A percentile compares a stretch with the other conserved stretches of the same genome.
These are phyloP conservation scores for Parauchenoglanis punctatus DNA, from an alignment of 2,797 vertebrate genomes.

Conservation along the genomic window DNA sequence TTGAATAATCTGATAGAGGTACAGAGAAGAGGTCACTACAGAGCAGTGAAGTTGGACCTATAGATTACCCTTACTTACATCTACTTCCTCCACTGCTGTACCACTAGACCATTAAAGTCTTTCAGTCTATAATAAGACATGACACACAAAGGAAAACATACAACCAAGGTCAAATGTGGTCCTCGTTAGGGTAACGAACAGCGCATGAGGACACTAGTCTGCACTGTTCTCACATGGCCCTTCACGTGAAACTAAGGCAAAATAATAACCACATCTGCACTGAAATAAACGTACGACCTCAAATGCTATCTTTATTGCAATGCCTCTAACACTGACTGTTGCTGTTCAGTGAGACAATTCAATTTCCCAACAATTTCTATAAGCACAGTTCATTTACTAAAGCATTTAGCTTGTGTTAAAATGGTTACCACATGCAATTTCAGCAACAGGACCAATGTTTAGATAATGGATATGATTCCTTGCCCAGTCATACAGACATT, in stretches of 20 bases:
- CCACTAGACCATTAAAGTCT: conserved; percentile 49
- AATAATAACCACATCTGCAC: conserved; percentile 46
- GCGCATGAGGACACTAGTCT: conserved; percentile 49
- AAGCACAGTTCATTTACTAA: conserved; percentile 29
- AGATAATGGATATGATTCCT: conserved; percentile 35
- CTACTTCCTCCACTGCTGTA: conserved; percentile 51
- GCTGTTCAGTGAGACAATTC: conserved; percentile 19
- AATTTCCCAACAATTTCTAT: conserved; percentile 25
- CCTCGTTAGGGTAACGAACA: conserved; percentile 57
- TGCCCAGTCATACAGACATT: conserved; percentile 24
- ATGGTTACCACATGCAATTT: conserved; percentile 34
- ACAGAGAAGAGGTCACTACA: conserved; percentile 35
- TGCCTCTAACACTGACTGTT: conserved; percentile 14
- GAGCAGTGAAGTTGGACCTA: conserved; percentile 26
- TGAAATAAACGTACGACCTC: conserved; percentile 30
- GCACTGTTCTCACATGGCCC: conserved; percentile 49
- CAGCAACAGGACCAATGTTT: conserved; percentile 26
- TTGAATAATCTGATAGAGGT: conserved; percentile 1
- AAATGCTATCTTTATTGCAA: conserved; percentile 31
- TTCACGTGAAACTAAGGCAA: conserved; percentile 48
- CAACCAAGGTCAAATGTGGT: conserved; percentile 64
- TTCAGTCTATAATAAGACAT: conserved; percentile 59
- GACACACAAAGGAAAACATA: conserved; percentile 66
- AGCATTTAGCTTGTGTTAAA: conserved; percentile 37
- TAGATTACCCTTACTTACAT: conserved; percentile 46